Percentiles rank a stretch among this genome's conserved stretches.
These are phyloP conservation scores for Netelia melanura DNA, from an alignment of 2,888 invertebrate species.

Conservation along the genomic window DNA sequence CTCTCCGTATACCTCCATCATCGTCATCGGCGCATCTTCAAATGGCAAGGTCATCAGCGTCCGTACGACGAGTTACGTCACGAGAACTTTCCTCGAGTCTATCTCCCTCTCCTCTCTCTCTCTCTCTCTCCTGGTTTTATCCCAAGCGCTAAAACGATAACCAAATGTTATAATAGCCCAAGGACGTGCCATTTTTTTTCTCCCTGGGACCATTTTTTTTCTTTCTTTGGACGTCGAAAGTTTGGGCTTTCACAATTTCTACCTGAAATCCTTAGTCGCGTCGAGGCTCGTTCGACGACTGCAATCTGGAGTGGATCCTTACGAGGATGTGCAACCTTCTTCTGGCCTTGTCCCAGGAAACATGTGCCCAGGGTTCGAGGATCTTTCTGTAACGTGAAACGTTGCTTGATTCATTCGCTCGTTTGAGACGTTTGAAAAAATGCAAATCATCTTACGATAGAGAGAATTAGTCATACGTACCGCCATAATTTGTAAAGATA, in stretches of 20 bases:
- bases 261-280: not conserved
- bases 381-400: not conserved
- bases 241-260: slow-evolving; percentile 21
- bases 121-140: slow-evolving; percentile 13
- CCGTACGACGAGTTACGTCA: slow-evolving; percentile 66
- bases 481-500: not conserved
- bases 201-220: not conserved
- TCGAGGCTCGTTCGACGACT: not conserved
- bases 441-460: not conserved
- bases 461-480: not conserved
- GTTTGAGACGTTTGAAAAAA: not conserved
- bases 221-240: not conserved
- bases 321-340: not conserved
- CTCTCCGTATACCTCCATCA: slow-evolving; percentile 16
- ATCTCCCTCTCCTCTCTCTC: slow-evolving; percentile 25
- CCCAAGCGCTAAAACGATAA: slow-evolving; percentile 46
- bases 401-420: not conserved
- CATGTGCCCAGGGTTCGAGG: slow-evolving; percentile 5
- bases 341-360: slow-evolving; percentile 24
- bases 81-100: slow-evolving; percentile 65
- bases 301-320: not conserved
- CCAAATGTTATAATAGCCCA: slow-evolving; percentile 69
- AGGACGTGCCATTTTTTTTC: slow-evolving; percentile 63
- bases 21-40: slow-evolving; percentile 77
- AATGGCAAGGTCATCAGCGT: slow-evolving; percentile 82